Base-by-base conservation (phyloP, 2,113 vertebrate genomes). In the Nesoenas mayeri region DNA sequence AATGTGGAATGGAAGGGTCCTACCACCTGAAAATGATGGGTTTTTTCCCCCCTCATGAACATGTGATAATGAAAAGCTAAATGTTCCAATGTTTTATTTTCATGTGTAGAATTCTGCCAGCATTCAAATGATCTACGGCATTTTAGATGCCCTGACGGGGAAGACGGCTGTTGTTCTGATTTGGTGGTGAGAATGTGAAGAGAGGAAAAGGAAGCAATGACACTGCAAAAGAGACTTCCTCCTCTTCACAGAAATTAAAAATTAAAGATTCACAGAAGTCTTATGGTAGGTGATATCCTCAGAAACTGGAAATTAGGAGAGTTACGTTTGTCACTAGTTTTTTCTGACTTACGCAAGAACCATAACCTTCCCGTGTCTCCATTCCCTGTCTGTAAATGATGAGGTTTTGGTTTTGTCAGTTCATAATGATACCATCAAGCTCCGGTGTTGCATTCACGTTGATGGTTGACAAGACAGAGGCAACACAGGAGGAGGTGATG, bases 41-140 rank as follows among this genome's bases (percentile, higher is more conserved):
- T 62, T 58, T 12, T 7, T 1, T 0, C 10, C 11, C 12, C 22
- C 5, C 2, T 69, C 44, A 5, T 8, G 3, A 36, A n/a, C 5
- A 9, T 25, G 4, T 21, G 70, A 62, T 71, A 80, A 56, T 75
- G 64, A 26, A 44, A 54, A 70, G 7, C 4, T 60, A 44, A 56
- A 31, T 40, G 8, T 48, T 82, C 13, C 50, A 47, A 1, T 51
- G 20, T 53, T 73, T 79, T 73, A 42, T 29, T 83, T 53, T 58
- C 31, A 7, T 54, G 3, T 0, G 0, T 25, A 65, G 34, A 56
- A 50, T 70, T 77, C 80, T 71, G 17, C 53, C 31, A 66, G 1
- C 2, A 3, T 51, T 77, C 54, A 74, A 31, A 65, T 64, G 40
- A 11, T 57, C 65, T 38, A 12, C 2, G 18, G 26, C 15, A 13